Percentiles rank a stretch among this genome's conserved stretches.
Evolutionary conservation across 2,113 vertebrate species (phyloP).

Genomic region (Cebus imitator): DNA sequence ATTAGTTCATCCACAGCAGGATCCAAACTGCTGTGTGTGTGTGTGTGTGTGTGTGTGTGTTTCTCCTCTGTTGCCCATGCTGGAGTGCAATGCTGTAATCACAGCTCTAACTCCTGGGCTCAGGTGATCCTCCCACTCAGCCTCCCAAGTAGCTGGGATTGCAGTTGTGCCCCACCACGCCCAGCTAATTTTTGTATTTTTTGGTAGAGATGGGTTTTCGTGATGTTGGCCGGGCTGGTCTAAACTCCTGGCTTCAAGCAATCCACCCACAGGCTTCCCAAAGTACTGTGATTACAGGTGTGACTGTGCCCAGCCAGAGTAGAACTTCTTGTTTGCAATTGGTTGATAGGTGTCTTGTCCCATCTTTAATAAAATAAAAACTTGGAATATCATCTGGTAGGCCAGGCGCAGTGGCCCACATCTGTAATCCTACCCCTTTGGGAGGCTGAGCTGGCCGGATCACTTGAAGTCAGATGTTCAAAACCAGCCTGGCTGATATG

Average conservation of each 20-base stretch:
- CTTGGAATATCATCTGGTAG: too few relatives aligned
- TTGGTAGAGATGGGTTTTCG: not conserved
- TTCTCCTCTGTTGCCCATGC: not conserved
- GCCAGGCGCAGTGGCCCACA: too few relatives aligned
- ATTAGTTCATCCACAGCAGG: not conserved
- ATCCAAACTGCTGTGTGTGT: not conserved
- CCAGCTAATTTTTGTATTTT: not conserved
- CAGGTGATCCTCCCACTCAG: not conserved
- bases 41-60: too few relatives aligned
- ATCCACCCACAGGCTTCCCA: too few relatives aligned
- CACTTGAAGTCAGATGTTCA: too few relatives aligned
- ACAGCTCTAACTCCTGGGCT: not conserved
- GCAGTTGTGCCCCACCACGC: not conserved
- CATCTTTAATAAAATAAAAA: not conserved
- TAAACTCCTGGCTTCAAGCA: too few relatives aligned
- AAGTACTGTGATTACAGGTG: too few relatives aligned
- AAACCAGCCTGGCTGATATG: too few relatives aligned
- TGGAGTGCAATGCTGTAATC: not conserved
- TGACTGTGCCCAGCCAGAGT: too few relatives aligned
- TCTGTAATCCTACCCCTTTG: too few relatives aligned
- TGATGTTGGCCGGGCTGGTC: too few relatives aligned
- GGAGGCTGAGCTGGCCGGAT: too few relatives aligned
- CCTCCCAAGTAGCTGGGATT: not conserved
- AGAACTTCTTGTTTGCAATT: accelerated
- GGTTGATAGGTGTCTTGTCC: accelerated